phyloP scores from a whole-genome alignment of 2,888 invertebrate genomes.

The Tetheella fluctuosa region DNA sequence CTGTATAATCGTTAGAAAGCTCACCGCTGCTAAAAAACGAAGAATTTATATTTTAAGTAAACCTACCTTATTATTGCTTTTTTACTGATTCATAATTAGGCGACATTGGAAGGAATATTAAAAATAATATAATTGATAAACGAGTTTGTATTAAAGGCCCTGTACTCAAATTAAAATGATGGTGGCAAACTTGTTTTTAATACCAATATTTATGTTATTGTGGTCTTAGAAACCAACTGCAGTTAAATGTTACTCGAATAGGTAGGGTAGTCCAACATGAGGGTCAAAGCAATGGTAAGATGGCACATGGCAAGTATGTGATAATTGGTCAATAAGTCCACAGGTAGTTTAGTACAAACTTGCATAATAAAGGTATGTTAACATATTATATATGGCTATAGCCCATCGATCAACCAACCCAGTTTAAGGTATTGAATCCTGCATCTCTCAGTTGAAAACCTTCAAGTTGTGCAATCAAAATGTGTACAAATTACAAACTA shows the following conservation, averaged over 20 bases:
- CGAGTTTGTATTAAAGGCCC: background rate
- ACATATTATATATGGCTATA: no score
- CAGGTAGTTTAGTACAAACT: background rate
- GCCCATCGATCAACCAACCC: background rate
- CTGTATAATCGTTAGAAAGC: slow-evolving; percentile 57
- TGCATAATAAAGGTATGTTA: background rate
- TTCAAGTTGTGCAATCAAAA: slow-evolving; percentile 72
- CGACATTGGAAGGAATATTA: slow-evolving; percentile 9
- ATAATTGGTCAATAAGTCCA: background rate
- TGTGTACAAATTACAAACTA: slow-evolving; percentile 70
- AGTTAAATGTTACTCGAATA: background rate
- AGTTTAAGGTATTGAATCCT: slow-evolving; percentile 12
- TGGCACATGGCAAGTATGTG: background rate
- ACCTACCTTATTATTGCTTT: background rate
- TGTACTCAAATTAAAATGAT: background rate
- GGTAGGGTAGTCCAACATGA: background rate
- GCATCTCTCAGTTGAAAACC: slow-evolving; percentile 33
- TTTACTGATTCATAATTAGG: background rate
- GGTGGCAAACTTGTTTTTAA: background rate
- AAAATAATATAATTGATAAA: background rate
- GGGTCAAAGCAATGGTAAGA: background rate
- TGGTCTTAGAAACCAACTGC: slow-evolving; percentile 56
- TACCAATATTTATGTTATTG: background rate
- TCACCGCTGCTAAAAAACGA: slow-evolving; percentile 33
- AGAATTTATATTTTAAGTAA: slow-evolving; percentile 21